Conservation (phyloP, 2,113 vertebrate species). For the Osmerus eperlanus region DNA sequence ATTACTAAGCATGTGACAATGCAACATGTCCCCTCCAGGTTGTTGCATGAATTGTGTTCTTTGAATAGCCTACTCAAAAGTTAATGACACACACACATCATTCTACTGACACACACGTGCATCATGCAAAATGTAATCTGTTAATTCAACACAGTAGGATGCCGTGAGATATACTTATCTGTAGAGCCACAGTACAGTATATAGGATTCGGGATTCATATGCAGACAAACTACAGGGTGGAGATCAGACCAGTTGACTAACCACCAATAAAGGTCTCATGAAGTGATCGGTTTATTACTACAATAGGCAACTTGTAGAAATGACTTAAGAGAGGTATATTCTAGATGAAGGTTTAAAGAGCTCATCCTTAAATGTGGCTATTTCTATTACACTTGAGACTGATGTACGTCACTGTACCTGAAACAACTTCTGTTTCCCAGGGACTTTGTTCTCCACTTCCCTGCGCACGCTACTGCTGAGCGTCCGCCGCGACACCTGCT, state of each 20-base stretch:
- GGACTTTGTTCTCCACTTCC: constrained; percentile 76
- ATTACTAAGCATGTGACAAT: too few species aligned
- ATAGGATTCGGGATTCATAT: constrained; percentile 10
- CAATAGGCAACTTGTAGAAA: too few species aligned
- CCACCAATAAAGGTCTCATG: too few species aligned
- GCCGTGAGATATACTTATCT: constrained; percentile 33
- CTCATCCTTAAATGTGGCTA: too few species aligned
- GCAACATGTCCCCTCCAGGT: too few species aligned
- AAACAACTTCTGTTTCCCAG: constrained; percentile 84
- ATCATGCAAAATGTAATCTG: constrained; percentile 10
- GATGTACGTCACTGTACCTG: constrained; percentile 74
- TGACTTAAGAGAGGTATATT: too few species aligned
- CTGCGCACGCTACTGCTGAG: constrained; percentile 76
- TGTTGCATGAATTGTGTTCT: too few species aligned
- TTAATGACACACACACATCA: neutral
- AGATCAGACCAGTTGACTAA: neutral
- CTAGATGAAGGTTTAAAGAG: too few species aligned
- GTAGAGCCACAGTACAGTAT: constrained; percentile 4
- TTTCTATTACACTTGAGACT: neutral
- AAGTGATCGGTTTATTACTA: too few species aligned
- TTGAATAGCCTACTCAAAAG: neutral
- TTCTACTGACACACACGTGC: neutral
- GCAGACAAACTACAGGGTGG: constrained; percentile 6
- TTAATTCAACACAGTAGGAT: neutral
- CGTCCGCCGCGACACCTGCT: constrained; percentile 76